These are phyloP conservation scores for Eolophus roseicapilla DNA, from an alignment of 2,113 vertebrate species.

Conservation along the genomic window DNA sequence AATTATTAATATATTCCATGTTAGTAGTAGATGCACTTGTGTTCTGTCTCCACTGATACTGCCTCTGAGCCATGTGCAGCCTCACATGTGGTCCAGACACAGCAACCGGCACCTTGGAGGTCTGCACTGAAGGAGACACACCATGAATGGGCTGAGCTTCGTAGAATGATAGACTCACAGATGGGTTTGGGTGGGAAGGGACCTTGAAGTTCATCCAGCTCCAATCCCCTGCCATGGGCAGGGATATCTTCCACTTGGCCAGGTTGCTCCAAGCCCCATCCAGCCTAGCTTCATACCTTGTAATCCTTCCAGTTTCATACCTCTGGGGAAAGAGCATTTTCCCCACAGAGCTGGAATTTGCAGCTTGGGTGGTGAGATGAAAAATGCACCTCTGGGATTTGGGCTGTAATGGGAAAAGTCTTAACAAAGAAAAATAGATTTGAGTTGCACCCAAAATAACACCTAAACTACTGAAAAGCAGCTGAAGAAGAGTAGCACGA, in stretches of 20 bases:
- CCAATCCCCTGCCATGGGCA: background rate
- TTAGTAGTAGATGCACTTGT: background rate
- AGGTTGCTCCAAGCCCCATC: background rate
- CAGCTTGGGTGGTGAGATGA: background rate
- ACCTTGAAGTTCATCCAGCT: background rate
- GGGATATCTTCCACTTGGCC: background rate
- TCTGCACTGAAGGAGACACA: background rate
- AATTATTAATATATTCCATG: background rate
- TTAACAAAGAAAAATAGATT: rapidly evolving
- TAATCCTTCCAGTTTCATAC: background rate
- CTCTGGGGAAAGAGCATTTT: background rate
- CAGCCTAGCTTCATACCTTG: background rate
- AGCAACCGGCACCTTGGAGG: rapidly evolving
- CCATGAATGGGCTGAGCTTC: rapidly evolving
- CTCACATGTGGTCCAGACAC: rapidly evolving
- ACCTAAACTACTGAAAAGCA: rapidly evolving
- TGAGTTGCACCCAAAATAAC: rapidly evolving
- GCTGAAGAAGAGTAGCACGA: background rate
- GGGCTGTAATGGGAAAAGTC: background rate
- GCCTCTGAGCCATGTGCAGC: background rate
- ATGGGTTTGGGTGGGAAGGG: background rate
- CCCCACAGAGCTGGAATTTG: background rate
- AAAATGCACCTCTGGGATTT: background rate
- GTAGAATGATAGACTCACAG: background rate
- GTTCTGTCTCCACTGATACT: rapidly evolving